Evolutionary conservation across 92 coral and sea anemone genomes (phyloP).

Genomic region (Palythoa caribaeorum): DNA sequence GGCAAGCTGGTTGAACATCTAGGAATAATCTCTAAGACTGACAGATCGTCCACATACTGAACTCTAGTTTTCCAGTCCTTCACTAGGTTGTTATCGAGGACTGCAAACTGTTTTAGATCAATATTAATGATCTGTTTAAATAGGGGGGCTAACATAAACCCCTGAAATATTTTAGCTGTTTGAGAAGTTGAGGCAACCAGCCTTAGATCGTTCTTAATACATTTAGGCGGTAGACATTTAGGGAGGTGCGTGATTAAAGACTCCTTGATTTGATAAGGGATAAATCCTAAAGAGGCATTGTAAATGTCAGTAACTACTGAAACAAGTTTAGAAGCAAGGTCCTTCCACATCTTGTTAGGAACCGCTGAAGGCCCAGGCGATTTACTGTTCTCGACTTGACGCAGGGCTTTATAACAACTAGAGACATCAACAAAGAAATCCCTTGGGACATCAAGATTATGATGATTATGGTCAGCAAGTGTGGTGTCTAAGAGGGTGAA

Average conservation of each 20-base stretch:
- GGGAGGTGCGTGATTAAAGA: no score
- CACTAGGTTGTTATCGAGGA: slow-evolving; percentile 27
- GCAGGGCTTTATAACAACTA: neutral
- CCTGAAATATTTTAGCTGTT: neutral
- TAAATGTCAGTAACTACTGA: slow-evolving; percentile 15
- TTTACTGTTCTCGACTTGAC: neutral
- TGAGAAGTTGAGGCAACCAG: no score
- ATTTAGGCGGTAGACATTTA: no score
- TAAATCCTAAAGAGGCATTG: neutral
- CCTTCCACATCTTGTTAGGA: no score
- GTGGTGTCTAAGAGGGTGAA: no score
- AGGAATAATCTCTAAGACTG: slow-evolving; percentile 3
- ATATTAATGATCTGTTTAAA: neutral
- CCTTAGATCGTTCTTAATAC: no score
- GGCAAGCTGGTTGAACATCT: slow-evolving; percentile 10
- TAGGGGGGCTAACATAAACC: slow-evolving; percentile 11
- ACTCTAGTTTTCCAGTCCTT: slow-evolving; percentile 23
- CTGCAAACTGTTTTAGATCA: neutral
- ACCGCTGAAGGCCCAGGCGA: slow-evolving; percentile 5
- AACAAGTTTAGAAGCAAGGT: neutral
- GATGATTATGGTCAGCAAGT: neutral
- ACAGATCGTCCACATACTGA: slow-evolving; percentile 28
- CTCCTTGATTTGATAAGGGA: neutral
- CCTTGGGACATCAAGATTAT: neutral
- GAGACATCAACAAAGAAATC: neutral